Percentiles rank a stretch among this genome's conserved stretches.
Conservation (phyloP, 2,113 vertebrate genomes). For the Nesoenas mayeri region DNA sequence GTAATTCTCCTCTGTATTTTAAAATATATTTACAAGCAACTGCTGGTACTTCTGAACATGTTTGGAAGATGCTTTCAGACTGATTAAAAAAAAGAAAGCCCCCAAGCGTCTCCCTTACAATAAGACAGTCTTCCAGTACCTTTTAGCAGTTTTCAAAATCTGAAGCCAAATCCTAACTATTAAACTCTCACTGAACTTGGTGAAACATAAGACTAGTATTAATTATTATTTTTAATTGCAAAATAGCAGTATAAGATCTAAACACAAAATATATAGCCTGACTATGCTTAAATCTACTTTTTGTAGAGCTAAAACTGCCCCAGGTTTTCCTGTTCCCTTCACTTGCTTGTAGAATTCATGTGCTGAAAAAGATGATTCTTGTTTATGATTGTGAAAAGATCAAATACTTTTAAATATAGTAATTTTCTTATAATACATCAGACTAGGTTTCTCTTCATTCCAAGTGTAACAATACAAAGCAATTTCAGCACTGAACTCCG, state of each 20-base stretch:
- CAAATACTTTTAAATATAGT: neutral
- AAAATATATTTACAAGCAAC: neutral
- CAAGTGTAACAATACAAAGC: neutral
- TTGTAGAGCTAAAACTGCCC: neutral
- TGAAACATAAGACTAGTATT: neutral
- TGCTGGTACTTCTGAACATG: neutral
- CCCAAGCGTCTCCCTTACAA: neutral
- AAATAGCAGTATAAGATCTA: neutral
- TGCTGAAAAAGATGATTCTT: neutral
- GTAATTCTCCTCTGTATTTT: neutral
- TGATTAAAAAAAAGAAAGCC: neutral
- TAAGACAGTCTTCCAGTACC: neutral
- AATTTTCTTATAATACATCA: neutral
- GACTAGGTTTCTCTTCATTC: neutral
- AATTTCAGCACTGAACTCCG: neutral
- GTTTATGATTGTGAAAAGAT: rapidly evolving
- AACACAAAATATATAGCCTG: neutral
- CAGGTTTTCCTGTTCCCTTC: neutral
- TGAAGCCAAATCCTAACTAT: neutral
- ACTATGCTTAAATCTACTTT: neutral
- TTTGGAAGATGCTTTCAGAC: neutral
- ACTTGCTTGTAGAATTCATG: neutral
- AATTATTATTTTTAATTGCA: neutral
- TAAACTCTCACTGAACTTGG: neutral
- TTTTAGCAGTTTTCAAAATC: neutral